Base-by-base conservation (phyloP, 2,113 vertebrate species). In the Hemiprocne comata region DNA sequence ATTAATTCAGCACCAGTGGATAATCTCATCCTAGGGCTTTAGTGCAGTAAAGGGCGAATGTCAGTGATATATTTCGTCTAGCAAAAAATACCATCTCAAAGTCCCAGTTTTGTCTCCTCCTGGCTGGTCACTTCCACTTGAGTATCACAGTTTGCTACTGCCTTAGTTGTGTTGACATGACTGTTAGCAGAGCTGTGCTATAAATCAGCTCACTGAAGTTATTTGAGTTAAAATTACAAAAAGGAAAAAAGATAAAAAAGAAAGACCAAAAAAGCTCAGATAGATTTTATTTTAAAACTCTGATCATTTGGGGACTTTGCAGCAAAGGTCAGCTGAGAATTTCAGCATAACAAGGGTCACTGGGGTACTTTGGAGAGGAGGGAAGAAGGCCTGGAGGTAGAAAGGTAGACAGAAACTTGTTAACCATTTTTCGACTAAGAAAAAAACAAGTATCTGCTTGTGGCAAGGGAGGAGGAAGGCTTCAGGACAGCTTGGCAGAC, bases 231-330 rank as follows among this genome's bases (percentile, higher is more conserved):
- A 60, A 81, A 36, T 9, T 11, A 20, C 9, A 19, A 8, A 48
- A 48, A 19, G 20, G 20, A 11, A 16, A 24, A 16, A 16, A 8
- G 8, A 11, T 17, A 57, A 57, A 34, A 40, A 36, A 28, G 1
- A 17, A 25, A 40, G 1, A 13, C 4, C 1, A 34, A 60, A 74
- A 64, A 58, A 13, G 0, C 4, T 15, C 33, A 24, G 26, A 83
- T 81, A 61, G 0, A 34, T 50, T 78, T 74, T 51, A 33, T 75
- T 82, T 79, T 34, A 73, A 62, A 86, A 66, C 10, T 76, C 19
- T 5, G 2, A 25, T 67, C 3, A 26, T 55, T 74, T 55, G 1
- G 7, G 7, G 2, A 11, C 64, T 85, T 89, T 55, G 3, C 31
- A 44, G 7, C 8, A 80, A 85, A 54, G 1, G 1, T 71, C 15